phyloP scores from a whole-genome alignment of 2,888 invertebrate species.

The Trichogramma dendrolimi region DNA sequence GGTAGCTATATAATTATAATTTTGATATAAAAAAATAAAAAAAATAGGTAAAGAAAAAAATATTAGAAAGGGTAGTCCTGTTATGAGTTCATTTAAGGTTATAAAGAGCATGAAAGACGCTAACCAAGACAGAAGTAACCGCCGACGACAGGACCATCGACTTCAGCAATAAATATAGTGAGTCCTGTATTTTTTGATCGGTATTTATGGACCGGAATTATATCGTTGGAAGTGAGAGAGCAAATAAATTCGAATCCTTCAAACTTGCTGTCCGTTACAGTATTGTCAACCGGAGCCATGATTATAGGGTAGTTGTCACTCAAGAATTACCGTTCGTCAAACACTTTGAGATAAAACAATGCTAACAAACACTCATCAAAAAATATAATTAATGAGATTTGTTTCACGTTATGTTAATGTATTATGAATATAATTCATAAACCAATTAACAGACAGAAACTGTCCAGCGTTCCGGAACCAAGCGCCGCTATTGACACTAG shows the following conservation, averaged over 20 bases:
- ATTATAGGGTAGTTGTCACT: slow-evolving; percentile 9
- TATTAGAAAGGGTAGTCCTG: background rate
- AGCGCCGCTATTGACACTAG: too few species aligned
- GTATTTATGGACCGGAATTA: slow-evolving; percentile 76
- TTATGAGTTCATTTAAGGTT: slow-evolving; percentile 8
- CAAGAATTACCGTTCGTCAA: too few species aligned
- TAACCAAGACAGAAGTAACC: slow-evolving; percentile 83
- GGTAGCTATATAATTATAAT: slow-evolving; percentile 61
- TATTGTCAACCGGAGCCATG: slow-evolving; percentile 50
- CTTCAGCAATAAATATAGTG: slow-evolving; percentile 76
- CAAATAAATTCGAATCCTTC: slow-evolving; percentile 58
- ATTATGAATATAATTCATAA: too few species aligned
- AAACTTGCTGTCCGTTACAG: slow-evolving; percentile 45
- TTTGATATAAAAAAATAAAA: background rate
- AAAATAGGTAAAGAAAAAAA: background rate
- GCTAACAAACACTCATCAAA: too few species aligned
- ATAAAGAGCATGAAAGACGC: slow-evolving; percentile 30
- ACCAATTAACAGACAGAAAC: too few species aligned
- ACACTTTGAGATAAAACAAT: too few species aligned
- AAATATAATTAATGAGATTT: too few species aligned
- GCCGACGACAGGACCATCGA: slow-evolving; percentile 86
- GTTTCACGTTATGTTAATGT: too few species aligned
- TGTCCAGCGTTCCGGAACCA: too few species aligned
- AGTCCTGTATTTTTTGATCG: slow-evolving; percentile 75
- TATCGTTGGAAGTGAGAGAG: slow-evolving; percentile 65